Conservation (phyloP, 2,888 invertebrate genomes). For the Caenorhabditis angaria region DNA sequence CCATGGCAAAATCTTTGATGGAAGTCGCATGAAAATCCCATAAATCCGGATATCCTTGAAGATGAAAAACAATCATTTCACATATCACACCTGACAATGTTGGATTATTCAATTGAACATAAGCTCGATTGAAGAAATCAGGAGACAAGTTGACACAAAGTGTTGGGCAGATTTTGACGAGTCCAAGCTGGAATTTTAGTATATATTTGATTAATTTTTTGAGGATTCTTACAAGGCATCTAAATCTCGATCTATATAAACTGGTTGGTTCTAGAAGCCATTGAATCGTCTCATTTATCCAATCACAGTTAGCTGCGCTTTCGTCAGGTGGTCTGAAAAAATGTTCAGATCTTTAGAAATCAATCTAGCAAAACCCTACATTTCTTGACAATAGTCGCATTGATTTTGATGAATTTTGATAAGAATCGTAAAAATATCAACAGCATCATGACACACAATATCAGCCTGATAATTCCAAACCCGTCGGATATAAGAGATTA, state of each 20-base stretch:
- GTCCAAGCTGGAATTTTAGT: background rate
- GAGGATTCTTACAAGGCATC: conserved; percentile 39
- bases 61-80: conserved; percentile 31
- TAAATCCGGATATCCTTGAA: conserved; percentile 19
- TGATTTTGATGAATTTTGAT: conserved; percentile 40
- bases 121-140: conserved; percentile 30
- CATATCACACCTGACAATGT: conserved; percentile 36
- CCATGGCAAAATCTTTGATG: conserved; percentile 13
- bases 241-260: conserved; percentile 38
- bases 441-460: conserved; percentile 52
- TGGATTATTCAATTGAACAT: conserved; percentile 24
- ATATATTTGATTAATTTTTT: background rate
- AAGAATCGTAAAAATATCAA: conserved; percentile 44
- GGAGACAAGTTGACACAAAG: conserved; percentile 20
- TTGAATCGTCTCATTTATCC: conserved; percentile 34
- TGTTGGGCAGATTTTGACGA: conserved; percentile 26
- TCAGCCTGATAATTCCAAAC: conserved; percentile 55
- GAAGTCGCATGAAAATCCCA: conserved; percentile 30
- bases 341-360: background rate
- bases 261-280: conserved; percentile 39
- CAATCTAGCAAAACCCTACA: background rate
- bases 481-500: conserved; percentile 33
- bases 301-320: conserved; percentile 30
- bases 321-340: conserved; percentile 16
- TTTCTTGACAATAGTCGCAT: conserved; percentile 31